These are phyloP conservation scores for Saxidomus purpurata DNA, from an alignment of 1,140 invertebrate species.

Conservation along the genomic window DNA sequence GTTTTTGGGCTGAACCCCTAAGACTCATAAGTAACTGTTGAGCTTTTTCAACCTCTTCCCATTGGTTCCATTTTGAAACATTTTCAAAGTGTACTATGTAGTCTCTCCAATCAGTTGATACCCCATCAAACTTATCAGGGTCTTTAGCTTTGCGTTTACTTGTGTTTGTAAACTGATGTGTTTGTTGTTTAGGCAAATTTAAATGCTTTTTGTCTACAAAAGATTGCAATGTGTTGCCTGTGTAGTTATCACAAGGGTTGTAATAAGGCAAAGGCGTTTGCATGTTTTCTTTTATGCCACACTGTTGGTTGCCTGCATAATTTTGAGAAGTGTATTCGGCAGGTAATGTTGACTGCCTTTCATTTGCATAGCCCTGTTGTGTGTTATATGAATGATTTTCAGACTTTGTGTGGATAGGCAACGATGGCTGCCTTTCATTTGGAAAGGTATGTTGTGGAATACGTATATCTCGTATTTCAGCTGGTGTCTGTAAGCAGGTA, in stretches of 20 bases:
- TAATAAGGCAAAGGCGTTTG: neutral
- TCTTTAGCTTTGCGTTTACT: constrained; percentile 34
- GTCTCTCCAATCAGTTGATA: neutral
- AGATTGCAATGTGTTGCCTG: neutral
- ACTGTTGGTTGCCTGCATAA: neutral
- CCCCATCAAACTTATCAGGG: constrained; percentile 60
- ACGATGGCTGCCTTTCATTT: neutral
- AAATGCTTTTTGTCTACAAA: too few relatives aligned
- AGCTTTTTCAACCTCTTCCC: constrained; percentile 54
- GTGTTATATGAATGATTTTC: neutral
- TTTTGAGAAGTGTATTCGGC: too few relatives aligned
- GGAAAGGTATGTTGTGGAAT: neutral
- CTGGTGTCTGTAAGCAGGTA: too few relatives aligned
- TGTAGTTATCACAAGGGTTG: neutral
- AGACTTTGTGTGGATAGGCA: too few relatives aligned
- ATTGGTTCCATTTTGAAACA: constrained; percentile 43
- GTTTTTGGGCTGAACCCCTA: constrained; percentile 27
- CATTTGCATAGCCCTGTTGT: neutral
- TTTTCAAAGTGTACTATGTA: constrained; percentile 62
- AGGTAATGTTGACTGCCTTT: neutral
- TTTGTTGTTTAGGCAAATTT: neutral
- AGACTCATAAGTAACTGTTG: constrained; percentile 67
- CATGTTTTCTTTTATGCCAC: neutral
- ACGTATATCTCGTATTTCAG: neutral
- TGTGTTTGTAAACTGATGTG: neutral